These are phyloP conservation scores for Resseliella maxima DNA, from an alignment of 2,888 invertebrate genomes.

Conservation along the genomic window DNA sequence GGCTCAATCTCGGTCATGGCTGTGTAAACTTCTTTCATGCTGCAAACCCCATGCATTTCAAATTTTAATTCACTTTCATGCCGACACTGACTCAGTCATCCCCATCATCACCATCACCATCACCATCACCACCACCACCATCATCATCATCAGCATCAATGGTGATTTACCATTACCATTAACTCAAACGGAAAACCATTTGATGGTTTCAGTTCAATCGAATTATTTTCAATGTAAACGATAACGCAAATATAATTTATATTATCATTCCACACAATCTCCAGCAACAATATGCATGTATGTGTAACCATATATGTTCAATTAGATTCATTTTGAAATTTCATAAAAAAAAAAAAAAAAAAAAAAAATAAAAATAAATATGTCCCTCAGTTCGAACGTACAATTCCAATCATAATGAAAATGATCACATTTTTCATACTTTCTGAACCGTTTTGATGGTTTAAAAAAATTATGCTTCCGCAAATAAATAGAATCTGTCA, in stretches of 20 bases:
- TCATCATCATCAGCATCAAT: no score
- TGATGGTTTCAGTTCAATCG: not conserved
- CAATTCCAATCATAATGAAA: not conserved
- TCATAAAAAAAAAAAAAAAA: no score
- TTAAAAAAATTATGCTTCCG: not conserved
- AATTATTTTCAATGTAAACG: constrained; percentile 1
- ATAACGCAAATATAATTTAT: not conserved
- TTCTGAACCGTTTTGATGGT: no score
- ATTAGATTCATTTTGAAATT: no score
- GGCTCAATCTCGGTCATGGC: not conserved
- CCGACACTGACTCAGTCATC: constrained; percentile 40
- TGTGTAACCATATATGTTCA: not conserved
- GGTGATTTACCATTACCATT: not conserved
- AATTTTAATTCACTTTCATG: not conserved
- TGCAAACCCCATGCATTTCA: not conserved
- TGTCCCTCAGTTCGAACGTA: no score
- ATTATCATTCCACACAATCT: not conserved
- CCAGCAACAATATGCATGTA: not conserved
- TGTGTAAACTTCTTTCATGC: not conserved
- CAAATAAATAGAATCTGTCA: constrained; percentile 1
- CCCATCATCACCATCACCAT: not conserved
- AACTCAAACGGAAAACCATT: constrained; percentile 9
- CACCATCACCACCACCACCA: not conserved
- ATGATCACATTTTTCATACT: not conserved
- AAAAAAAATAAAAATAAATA: no score